Conservation (phyloP, 2,797 vertebrate species). For the Brachyalestes nurse region DNA sequence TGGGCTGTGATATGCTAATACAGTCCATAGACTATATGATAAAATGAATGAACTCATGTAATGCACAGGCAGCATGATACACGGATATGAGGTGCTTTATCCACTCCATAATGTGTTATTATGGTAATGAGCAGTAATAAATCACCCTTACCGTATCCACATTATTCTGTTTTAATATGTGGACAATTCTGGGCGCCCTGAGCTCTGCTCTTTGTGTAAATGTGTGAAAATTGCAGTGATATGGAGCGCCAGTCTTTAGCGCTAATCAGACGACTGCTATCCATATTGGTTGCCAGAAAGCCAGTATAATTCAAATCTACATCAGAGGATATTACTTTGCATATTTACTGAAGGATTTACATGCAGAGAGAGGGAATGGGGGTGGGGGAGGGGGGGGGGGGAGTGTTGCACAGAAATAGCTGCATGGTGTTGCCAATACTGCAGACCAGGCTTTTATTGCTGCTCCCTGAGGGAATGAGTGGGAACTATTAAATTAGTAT, state of each 20-base stretch:
- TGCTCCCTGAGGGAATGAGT: slow-evolving; percentile 54
- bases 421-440: slow-evolving; percentile 45
- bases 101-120: slow-evolving; percentile 56
- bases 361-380: slow-evolving; percentile 35
- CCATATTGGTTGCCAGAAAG: slow-evolving; percentile 58
- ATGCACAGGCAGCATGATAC: slow-evolving; percentile 31
- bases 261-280: slow-evolving; percentile 55
- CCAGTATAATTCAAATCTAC: slow-evolving; percentile 58
- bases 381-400: slow-evolving; percentile 26
- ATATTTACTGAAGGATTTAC: slow-evolving; percentile 59
- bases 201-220: slow-evolving; percentile 38
- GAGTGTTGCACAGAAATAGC: slow-evolving; percentile 30
- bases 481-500: slow-evolving; percentile 65
- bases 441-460: slow-evolving; percentile 57
- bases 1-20: slow-evolving; percentile 47
- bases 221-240: slow-evolving; percentile 54
- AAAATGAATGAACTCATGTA: slow-evolving; percentile 51
- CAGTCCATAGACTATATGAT: slow-evolving; percentile 26
- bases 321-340: slow-evolving; percentile 56
- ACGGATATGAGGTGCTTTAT: slow-evolving; percentile 50
- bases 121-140: slow-evolving; percentile 56
- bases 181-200: slow-evolving; percentile 44
- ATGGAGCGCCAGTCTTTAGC: slow-evolving; percentile 46
- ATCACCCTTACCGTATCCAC: slow-evolving; percentile 48
- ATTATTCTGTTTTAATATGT: slow-evolving; percentile 54